Conservation (phyloP, 2,797 vertebrate species). For the Gila robusta region DNA sequence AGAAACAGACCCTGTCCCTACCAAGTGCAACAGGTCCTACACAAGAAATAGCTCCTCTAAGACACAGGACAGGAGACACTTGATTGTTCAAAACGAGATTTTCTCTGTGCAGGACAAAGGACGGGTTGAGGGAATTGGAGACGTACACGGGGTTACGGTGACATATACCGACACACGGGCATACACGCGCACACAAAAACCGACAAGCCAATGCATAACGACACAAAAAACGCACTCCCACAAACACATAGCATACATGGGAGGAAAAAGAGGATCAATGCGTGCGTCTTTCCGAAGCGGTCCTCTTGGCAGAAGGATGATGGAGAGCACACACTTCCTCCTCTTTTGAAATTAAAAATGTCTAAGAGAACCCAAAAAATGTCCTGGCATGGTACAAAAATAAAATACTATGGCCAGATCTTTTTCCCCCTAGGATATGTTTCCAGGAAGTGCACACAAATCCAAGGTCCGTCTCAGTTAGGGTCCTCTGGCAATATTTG, state of each 20-base stretch:
- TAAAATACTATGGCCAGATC: constrained; percentile 70
- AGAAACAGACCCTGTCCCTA: constrained; percentile 65
- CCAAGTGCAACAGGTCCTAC: constrained; percentile 60
- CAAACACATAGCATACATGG: constrained; percentile 77
- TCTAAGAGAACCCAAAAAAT: constrained; percentile 42
- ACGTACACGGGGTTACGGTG: constrained; percentile 75
- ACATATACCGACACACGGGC: constrained; percentile 69
- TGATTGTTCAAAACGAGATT: constrained; percentile 67
- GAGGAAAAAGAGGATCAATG: constrained; percentile 71
- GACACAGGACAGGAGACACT: constrained; percentile 76
- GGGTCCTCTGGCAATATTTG: constrained; percentile 50
- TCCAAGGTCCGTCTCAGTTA: constrained; percentile 66
- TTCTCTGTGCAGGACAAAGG: constrained; percentile 59
- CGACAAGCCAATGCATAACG: constrained; percentile 48
- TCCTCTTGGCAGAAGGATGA: constrained; percentile 67
- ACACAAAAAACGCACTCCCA: constrained; percentile 76
- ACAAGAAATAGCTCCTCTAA: constrained; percentile 72
- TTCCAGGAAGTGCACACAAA: constrained; percentile 64
- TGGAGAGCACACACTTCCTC: constrained; percentile 54
- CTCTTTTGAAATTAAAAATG: constrained; percentile 59
- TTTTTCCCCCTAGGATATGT: constrained; percentile 57
- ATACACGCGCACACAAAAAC: constrained; percentile 68
- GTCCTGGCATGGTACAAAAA: constrained; percentile 73
- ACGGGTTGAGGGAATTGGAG: constrained; percentile 60
- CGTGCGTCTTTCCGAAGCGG: constrained; percentile 68